Evolutionary conservation across 2,113 vertebrate species (phyloP).

Genomic region (Grammomys dolichurus): DNA sequence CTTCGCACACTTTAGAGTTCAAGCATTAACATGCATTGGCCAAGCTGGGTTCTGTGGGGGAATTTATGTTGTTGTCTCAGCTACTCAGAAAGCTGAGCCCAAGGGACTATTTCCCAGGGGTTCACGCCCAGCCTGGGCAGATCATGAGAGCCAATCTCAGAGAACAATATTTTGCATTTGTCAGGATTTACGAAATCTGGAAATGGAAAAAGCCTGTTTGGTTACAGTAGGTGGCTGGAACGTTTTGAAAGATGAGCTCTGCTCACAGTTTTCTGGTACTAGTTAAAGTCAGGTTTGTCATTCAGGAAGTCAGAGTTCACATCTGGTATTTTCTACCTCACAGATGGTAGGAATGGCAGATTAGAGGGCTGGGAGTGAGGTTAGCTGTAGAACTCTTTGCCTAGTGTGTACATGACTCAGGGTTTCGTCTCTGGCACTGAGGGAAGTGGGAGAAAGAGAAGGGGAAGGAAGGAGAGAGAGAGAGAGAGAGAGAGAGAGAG

Average conservation of each 20-base stretch:
- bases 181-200: slow-evolving; percentile 70
- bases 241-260: not conserved
- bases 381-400: not conserved
- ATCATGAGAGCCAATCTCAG: not conserved
- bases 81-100: not conserved
- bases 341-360: slow-evolving; percentile 6
- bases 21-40: slow-evolving; percentile 58
- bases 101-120: not conserved
- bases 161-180: slow-evolving; percentile 49
- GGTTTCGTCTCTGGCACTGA: not conserved
- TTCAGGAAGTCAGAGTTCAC: slow-evolving; percentile 72
- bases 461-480: no score
- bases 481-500: not conserved
- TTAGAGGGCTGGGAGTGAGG: not conserved
- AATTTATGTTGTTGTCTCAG: not conserved
- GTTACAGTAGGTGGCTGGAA: slow-evolving; percentile 56
- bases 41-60: not conserved
- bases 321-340: slow-evolving; percentile 66
- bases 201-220: slow-evolving; percentile 76
- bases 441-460: no score
- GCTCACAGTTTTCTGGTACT: slow-evolving; percentile 55
- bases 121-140: not conserved
- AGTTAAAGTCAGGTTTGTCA: slow-evolving; percentile 67
- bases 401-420: not conserved
- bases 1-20: not conserved